Conservation (phyloP, 2,797 vertebrate genomes). For the Agapornis canus region DNA sequence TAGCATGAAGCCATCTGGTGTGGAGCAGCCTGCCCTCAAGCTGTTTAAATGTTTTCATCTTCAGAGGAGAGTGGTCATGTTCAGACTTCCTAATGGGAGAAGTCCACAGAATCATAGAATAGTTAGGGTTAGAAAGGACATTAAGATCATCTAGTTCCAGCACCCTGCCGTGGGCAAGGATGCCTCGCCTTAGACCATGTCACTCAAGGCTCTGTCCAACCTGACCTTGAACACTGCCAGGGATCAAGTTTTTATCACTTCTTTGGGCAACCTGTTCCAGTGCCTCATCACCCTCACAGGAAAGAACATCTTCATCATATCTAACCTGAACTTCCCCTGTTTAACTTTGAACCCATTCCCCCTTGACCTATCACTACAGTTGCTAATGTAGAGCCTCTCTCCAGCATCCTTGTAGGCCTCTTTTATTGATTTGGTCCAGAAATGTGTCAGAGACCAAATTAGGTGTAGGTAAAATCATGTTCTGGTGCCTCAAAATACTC, state of each 20-base stretch:
- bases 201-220: background rate
- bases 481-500: background rate
- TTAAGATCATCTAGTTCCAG: background rate
- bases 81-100: background rate
- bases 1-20: background rate
- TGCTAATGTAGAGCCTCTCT: background rate
- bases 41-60: background rate
- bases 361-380: background rate
- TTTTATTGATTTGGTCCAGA: background rate
- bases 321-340: background rate
- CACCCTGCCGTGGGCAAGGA: background rate
- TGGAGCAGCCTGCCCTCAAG: background rate
- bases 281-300: background rate
- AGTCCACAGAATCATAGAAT: background rate
- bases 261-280: background rate
- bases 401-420: background rate
- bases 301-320: background rate
- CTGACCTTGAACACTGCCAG: background rate
- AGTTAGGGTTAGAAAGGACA: background rate
- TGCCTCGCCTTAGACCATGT: background rate
- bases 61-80: background rate
- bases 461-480: background rate
- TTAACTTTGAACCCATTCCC: background rate
- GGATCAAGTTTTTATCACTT: background rate
- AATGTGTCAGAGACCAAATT: background rate